Evolutionary conservation across 2,797 vertebrate genomes (phyloP).

Genomic region (Helarctos malayanus): DNA sequence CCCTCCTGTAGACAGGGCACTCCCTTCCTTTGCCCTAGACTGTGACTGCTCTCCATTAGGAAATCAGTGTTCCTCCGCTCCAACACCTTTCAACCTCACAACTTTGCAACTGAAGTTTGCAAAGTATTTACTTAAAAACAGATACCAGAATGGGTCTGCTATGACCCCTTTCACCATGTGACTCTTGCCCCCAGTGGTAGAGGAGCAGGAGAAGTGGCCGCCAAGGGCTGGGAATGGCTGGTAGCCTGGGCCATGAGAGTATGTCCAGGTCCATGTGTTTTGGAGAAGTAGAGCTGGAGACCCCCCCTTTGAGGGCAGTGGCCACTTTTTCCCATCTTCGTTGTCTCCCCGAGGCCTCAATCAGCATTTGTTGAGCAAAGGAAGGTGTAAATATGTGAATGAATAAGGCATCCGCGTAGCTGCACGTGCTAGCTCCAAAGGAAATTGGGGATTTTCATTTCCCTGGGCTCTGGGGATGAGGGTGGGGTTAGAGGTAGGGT

Average conservation of each 20-base stretch:
- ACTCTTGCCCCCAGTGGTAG: neutral
- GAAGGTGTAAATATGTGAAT: neutral
- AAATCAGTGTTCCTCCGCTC: neutral
- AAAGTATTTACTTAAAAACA: neutral
- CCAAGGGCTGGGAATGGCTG: neutral
- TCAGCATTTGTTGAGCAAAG: neutral
- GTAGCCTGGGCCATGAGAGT: neutral
- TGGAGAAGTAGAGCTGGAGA: neutral
- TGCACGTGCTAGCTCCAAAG: neutral
- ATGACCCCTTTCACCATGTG: too few relatives aligned
- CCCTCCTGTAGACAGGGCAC: neutral
- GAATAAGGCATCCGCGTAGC: neutral
- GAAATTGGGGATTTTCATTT: neutral
- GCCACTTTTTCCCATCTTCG: neutral
- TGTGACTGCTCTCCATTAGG: neutral
- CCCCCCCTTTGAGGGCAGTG: neutral
- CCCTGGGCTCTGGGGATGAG: neutral
- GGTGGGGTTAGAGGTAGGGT: neutral
- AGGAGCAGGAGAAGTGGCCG: neutral
- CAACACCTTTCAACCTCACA: neutral
- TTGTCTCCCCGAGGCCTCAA: neutral
- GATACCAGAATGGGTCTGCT: neutral
- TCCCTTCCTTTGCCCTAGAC: neutral
- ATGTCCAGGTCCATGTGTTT: neutral
- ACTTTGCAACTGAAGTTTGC: neutral